Base-by-base conservation (phyloP, 2,888 invertebrate species). In the Orthosia gracilis region DNA sequence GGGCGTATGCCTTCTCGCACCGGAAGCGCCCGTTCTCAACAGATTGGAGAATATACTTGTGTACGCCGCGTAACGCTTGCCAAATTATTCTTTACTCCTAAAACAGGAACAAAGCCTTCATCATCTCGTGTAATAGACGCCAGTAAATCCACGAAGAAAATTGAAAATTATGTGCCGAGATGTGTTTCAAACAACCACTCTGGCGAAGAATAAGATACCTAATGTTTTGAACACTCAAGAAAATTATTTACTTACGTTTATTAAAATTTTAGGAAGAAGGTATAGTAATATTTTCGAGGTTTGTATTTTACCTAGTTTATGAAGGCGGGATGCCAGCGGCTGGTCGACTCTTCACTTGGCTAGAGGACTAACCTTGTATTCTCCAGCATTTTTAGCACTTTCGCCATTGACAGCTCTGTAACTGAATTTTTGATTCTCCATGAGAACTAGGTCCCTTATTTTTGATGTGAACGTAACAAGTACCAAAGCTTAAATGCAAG, bases 51-150 rank as follows among this genome's bases (percentile, higher is more conserved):
- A 86, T 84, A 73, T 85, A 87, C 85, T 85, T 85, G 86, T 71
- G 78, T 87, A 84, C 75, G 77, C 69, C 80, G 83, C 80, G 82
- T 88, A 88, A 90, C 84, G 88, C 88, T 89, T 88, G 87, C 89
- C 89, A 92, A 91, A 92, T 92, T 91, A 92, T 92, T 91, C 86
- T 91, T 89, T 90, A 88, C 88, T 80, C 86, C 77, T 86, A 85
- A 86, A 88, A 89, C 87, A 88, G 84, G 89, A 90, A 91, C 89
- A 91, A 91, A 89, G 89, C 88, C 87, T 88, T 88, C 87, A 91
- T 91, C 88, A 85, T 88, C 80, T 76, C 79, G 80, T 77, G 88
- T 89, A 89, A 91, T 90, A 88, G 86, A 88, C 80, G 83, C 83
- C 85, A 79, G 89, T 89, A 90, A 89, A 91, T 89, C 78, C 82